Base-by-base conservation (phyloP, 2,888 invertebrate genomes). In the Yponomeuta plumbellus region DNA sequence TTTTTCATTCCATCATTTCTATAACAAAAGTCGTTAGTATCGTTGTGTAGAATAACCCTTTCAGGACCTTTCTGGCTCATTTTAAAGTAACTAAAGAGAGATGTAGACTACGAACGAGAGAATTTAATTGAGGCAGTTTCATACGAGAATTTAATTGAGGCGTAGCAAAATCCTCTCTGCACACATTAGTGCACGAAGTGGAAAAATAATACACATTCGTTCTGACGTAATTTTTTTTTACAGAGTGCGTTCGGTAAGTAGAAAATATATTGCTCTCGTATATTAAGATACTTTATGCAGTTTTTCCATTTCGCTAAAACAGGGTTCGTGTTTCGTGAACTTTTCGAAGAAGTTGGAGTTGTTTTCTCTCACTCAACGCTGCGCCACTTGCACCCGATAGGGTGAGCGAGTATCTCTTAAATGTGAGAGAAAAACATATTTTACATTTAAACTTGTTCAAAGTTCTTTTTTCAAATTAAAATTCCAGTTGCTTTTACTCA, bases 331-430 rank as follows among this genome's bases (percentile, higher is more conserved):
- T 62, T 62, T 39, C 39, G 34, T 34, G 8, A 39, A 62, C 34
- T 34, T 62, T 62, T 62, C 39, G 34, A 62, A 62, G 26, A 8
- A 59, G 13, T 22, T 23, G 3, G 13, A 22, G 44, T 21, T 59
- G 13, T 22, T 21, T 59, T 59, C 21, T 23, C 21, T 59, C 23
- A 21, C 22, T 11, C 23, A 58, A 11, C 58, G 58, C 71, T 69
- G 71, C 44, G 44, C 44, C 44, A 2, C 44, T 13, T 52, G 44
- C 17, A 52, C 17, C 44, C 44, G 44, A 52, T 52, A 52, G 44
- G 44, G 17, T 52, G 44, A 52, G 17, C 44, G 17, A 52, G 44
- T 52, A 52, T 52, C 17, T 52, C 44, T 17, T 52, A 52, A 52
- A 17, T 52, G 5, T 17, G 44, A 52, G 44, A 52, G 44, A 52